phyloP scores from a whole-genome alignment of 2,113 vertebrate genomes.

The Chloebia gouldiae region DNA sequence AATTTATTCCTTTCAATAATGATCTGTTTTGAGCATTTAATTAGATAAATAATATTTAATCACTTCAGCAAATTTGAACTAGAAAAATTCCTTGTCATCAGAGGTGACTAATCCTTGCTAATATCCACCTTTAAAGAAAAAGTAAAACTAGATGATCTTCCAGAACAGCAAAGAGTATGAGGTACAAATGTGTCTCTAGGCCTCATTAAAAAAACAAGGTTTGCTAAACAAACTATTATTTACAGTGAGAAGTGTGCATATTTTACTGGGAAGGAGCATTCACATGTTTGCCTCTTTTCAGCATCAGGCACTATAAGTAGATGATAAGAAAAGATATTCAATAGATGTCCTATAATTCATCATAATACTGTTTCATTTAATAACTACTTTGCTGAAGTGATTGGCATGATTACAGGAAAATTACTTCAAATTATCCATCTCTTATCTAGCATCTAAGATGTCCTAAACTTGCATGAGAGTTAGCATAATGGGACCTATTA shows the following conservation, averaged over 20 bases:
- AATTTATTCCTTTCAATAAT: conserved; percentile 85
- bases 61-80: conserved; percentile 80
- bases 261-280: conserved; percentile 68
- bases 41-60: conserved; percentile 87
- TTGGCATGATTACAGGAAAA: conserved; percentile 87
- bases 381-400: conserved; percentile 87
- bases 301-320: conserved; percentile 70
- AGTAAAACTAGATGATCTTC: conserved; percentile 42
- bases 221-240: conserved; percentile 83
- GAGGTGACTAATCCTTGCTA: conserved; percentile 71
- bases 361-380: conserved; percentile 85
- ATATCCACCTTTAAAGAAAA: conserved; percentile 63
- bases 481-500: conserved; percentile 82
- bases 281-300: conserved; percentile 73
- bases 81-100: conserved; percentile 75
- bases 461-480: conserved; percentile 81
- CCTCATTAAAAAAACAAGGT: conserved; percentile 76
- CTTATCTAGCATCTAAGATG: conserved; percentile 83
- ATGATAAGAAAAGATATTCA: conserved; percentile 80
- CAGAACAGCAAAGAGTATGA: not conserved
- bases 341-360: conserved; percentile 84
- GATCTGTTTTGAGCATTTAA: conserved; percentile 84
- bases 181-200: conserved; percentile 52
- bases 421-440: conserved; percentile 87
- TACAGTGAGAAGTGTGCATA: conserved; percentile 72